These are phyloP conservation scores for Ammospiza caudacuta DNA, from an alignment of 2,113 vertebrate species.

Conservation along the genomic window DNA sequence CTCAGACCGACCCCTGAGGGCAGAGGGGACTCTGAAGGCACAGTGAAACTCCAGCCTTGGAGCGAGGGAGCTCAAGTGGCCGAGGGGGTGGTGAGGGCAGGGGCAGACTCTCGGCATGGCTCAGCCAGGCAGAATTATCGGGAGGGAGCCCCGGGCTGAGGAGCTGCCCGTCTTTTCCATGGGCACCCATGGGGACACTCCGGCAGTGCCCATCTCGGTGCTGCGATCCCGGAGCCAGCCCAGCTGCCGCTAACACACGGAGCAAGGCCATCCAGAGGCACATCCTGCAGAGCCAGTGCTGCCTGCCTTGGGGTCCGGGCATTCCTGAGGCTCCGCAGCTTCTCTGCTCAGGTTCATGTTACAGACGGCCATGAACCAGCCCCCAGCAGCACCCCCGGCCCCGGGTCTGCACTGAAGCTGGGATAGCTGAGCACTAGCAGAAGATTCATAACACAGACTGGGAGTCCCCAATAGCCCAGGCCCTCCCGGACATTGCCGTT, in stretches of 20 bases:
- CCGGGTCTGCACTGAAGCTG: not conserved
- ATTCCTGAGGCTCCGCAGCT: not conserved
- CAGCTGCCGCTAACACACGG: not conserved
- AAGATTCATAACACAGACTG: rapidly evolving
- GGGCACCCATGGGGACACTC: rapidly evolving
- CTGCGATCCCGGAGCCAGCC: rapidly evolving
- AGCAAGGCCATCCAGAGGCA: not conserved
- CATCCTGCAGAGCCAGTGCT: rapidly evolving
- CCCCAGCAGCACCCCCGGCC: rapidly evolving
- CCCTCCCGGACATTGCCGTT: rapidly evolving
- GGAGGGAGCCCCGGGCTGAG: rapidly evolving
- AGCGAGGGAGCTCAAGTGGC: not conserved
- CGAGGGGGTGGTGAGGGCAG: not conserved
- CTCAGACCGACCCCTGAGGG: not conserved
- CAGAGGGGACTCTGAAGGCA: not conserved
- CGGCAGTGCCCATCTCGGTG: rapidly evolving
- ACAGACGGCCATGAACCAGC: not conserved
- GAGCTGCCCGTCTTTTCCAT: rapidly evolving
- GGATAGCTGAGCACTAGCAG: no score
- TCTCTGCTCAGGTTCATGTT: not conserved
- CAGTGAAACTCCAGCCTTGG: not conserved
- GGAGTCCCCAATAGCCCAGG: rapidly evolving
- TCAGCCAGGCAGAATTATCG: not conserved
- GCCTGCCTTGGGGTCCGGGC: rapidly evolving
- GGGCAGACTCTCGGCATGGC: not conserved